These are phyloP conservation scores for Aplochiton taeniatus DNA, from an alignment of 2,797 vertebrate species.

Conservation along the genomic window DNA sequence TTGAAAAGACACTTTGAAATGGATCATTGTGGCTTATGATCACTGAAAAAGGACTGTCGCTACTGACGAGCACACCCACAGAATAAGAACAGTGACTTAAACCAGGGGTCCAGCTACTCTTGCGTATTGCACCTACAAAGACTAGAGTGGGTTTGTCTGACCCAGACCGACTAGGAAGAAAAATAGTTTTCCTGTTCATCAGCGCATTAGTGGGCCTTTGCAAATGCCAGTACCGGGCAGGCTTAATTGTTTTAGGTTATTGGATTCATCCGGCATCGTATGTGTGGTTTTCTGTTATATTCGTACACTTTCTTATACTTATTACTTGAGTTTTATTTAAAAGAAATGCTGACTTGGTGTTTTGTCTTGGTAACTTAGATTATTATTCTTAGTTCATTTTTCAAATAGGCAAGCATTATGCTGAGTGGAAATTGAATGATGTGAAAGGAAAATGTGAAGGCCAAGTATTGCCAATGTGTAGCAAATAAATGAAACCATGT, in stretches of 20 bases:
- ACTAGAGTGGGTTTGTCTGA: no score
- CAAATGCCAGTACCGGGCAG: conserved; percentile 33
- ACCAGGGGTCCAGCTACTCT: no score
- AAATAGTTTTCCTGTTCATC: not conserved
- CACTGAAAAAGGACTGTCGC: no score
- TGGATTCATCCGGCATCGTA: conserved; percentile 16
- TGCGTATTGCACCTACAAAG: no score
- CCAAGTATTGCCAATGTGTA: conserved; percentile 62
- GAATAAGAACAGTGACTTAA: no score
- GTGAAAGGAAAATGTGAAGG: conserved; percentile 52
- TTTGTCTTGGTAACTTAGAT: not conserved
- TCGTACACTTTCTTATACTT: conserved; percentile 38
- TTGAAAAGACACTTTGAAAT: conserved; percentile 56
- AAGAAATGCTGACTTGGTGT: not conserved
- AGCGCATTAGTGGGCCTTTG: conserved; percentile 9
- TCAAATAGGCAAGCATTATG: not conserved
- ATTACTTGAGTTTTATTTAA: conserved; percentile 51
- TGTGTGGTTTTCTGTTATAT: conserved; percentile 37
- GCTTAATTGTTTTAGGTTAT: conserved; percentile 43
- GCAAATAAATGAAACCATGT: conserved; percentile 26
- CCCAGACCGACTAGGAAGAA: no score
- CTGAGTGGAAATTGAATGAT: conserved; percentile 28
- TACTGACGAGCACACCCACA: no score
- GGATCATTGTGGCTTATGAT: no score
- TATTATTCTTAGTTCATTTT: not conserved